Evolutionary conservation across 2,888 invertebrate species (phyloP).

Genomic region (Drosophila falleni): DNA sequence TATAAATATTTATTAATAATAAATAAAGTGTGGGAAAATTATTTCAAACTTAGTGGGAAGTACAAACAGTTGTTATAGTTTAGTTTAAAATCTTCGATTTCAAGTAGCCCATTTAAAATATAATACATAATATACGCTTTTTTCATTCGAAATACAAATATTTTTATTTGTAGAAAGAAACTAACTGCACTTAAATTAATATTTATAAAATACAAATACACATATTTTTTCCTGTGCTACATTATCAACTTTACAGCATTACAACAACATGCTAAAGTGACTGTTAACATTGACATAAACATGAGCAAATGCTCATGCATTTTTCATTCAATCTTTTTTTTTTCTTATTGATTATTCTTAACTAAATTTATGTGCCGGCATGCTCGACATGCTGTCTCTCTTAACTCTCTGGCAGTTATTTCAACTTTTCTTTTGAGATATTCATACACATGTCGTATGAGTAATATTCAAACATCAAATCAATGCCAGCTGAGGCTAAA

Average conservation of each 20-base stretch:
- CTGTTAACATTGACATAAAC: constrained; percentile 17
- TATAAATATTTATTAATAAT: no score
- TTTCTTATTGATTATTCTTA: constrained; percentile 31
- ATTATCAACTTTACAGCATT: not conserved
- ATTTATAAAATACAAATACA: not conserved
- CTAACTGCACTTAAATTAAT: not conserved
- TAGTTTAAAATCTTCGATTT: no score
- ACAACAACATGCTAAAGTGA: constrained; percentile 3
- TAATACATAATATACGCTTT: no score
- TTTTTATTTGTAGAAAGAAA: not conserved
- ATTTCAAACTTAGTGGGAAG: no score
- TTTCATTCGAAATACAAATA: no score
- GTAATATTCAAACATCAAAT: constrained; percentile 55
- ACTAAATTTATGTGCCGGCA: constrained; percentile 53
- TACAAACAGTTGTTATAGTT: no score
- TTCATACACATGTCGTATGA: constrained; percentile 54
- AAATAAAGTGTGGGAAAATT: no score
- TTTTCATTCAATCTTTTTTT: constrained; percentile 17
- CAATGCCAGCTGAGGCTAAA: constrained; percentile 54
- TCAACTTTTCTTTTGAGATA: constrained; percentile 33
- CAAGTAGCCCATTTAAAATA: no score
- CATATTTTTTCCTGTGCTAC: not conserved
- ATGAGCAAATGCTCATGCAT: constrained; percentile 9
- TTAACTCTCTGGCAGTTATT: not conserved
- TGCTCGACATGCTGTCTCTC: constrained; percentile 7